Conservation (phyloP, 1,140 invertebrate species). For the Himalopsyche phryganea region DNA sequence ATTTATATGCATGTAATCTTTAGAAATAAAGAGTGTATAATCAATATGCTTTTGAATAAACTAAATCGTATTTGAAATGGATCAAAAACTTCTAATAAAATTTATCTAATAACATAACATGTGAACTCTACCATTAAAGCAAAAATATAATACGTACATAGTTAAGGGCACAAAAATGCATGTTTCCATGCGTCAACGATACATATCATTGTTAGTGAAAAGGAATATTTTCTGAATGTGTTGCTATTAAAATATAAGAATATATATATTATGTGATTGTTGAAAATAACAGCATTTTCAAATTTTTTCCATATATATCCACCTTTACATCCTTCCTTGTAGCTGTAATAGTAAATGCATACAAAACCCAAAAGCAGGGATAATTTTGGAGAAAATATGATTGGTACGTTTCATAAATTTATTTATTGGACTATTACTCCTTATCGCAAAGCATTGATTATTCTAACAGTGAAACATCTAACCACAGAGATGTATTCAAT, state of each 20-base stretch:
- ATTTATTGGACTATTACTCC: too few relatives aligned
- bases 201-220: slow-evolving; percentile 10
- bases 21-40: background rate
- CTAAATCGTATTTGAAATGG: background rate
- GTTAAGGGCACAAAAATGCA: slow-evolving; percentile 15
- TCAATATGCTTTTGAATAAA: background rate
- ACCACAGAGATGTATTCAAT: too few relatives aligned
- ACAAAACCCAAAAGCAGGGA: too few relatives aligned
- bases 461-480: too few relatives aligned
- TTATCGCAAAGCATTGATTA: too few relatives aligned
- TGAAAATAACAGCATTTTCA: too few relatives aligned
- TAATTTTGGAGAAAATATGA: too few relatives aligned
- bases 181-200: slow-evolving; percentile 5
- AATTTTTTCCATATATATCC: too few relatives aligned
- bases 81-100: background rate
- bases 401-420: too few relatives aligned
- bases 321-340: too few relatives aligned
- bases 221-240: slow-evolving; percentile 3
- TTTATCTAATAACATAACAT: background rate
- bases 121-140: background rate
- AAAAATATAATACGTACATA: background rate
- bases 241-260: slow-evolving; percentile 1
- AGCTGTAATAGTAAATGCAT: too few relatives aligned
- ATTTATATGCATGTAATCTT: background rate
- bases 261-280: too few relatives aligned